Base-by-base conservation (phyloP, 2,888 invertebrate species). In the Lithophane semibrunnea region DNA sequence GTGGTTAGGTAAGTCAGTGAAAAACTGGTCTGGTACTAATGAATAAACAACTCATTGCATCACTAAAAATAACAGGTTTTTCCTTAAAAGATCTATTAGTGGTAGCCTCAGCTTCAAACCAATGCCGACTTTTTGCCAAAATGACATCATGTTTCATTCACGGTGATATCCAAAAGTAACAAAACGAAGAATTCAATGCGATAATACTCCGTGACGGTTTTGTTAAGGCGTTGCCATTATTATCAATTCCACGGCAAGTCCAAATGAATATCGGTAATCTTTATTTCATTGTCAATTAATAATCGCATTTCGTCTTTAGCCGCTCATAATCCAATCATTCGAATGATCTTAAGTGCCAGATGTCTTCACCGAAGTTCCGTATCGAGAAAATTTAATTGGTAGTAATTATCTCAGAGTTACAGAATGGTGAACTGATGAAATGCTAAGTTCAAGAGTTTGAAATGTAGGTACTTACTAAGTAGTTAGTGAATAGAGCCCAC, bases 231-330 rank as follows among this genome's bases (percentile, higher is more conserved):
- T 88, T 88, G 80, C 84, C 85, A 91, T 92, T 91, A 94, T 95
- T 94, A 94, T 87, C 91, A 88, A 95, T 95, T 93, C 90, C 90
- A 94, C 92, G 94, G 85, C 81, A 77, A 82, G 79, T 86, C 79
- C 73, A 90, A 91, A 87, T 83, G 80, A 90, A 88, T 88, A 90
- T 88, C 88, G 82, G 85, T 86, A 88, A 90, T 89, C 79, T 88
- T 90, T 88, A 88, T 90, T 88, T 89, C 86, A 84, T 84, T 88
- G 86, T 88, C 86, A 90, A 91, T 92, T 90, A 86, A 86, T 88
- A 90, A 91, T 88, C 82, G 80, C 84, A 85, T 89, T 89, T 88
- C 72, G 79, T 77, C 74, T 86, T 85, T 80, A 84, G 84, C 80
- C 77, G 76, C 74, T 85, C 73, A 85, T 82, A 85, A 85, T 86